Evolutionary conservation across 2,113 vertebrate genomes (phyloP).

Genomic region (Ciconia maguari): DNA sequence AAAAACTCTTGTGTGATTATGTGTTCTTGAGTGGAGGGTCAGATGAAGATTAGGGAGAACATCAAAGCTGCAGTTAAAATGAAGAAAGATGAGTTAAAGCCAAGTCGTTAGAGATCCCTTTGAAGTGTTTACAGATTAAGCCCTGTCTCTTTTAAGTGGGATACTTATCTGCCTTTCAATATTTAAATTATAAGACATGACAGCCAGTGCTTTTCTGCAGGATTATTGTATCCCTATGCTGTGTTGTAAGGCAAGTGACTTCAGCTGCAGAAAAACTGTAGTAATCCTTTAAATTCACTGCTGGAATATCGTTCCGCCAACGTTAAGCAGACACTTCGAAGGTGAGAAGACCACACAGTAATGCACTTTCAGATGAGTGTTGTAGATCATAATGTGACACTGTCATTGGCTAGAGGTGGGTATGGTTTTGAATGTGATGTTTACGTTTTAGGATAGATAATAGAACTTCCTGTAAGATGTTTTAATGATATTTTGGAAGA

Average conservation of each 20-base stretch:
- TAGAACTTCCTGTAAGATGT: not conserved
- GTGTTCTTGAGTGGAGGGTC: not conserved
- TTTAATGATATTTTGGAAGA: not conserved
- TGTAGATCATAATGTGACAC: not conserved
- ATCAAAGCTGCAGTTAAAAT: conserved; percentile 58
- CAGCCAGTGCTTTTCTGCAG: conserved; percentile 11
- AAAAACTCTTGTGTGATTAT: not conserved
- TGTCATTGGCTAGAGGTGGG: not conserved
- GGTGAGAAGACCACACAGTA: not conserved
- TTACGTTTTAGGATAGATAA: not conserved
- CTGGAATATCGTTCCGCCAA: not conserved
- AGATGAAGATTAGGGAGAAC: conserved; percentile 38
- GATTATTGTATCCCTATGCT: not conserved
- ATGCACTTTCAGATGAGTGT: not conserved
- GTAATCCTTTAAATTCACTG: not conserved
- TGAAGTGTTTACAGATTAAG: conserved; percentile 63
- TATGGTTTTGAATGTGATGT: not conserved
- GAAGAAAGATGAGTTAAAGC: conserved; percentile 48
- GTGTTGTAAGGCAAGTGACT: not conserved
- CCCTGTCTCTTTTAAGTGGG: conserved; percentile 34
- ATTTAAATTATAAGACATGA: conserved; percentile 44
- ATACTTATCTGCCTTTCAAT: conserved; percentile 49
- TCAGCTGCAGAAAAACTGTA: not conserved
- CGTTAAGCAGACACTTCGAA: not conserved
- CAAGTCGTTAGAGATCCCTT: conserved; percentile 47